These are phyloP conservation scores for Gallinago media DNA, from an alignment of 2,113 vertebrate genomes.

Conservation along the genomic window DNA sequence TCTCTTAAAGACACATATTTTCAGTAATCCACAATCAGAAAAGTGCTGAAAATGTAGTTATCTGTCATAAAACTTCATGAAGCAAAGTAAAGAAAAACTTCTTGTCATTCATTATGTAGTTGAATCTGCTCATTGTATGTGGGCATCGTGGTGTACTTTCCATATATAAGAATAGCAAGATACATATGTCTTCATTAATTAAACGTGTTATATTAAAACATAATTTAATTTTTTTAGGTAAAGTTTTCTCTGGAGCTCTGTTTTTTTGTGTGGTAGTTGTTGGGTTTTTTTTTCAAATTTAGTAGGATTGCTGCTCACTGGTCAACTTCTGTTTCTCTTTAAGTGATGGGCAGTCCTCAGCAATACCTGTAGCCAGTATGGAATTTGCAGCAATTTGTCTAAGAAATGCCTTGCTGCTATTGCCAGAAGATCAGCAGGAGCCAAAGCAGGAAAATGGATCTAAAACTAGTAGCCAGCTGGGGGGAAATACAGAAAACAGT, in stretches of 20 bases:
- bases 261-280: not conserved
- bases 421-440: conserved; percentile 90
- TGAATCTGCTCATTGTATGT: not conserved
- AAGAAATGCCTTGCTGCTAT: conserved; percentile 91
- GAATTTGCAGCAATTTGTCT: conserved; percentile 98
- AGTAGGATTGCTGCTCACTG: not conserved
- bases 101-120: not conserved
- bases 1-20: not conserved
- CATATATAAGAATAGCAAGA: not conserved
- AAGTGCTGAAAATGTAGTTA: not conserved
- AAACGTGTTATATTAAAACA: not conserved
- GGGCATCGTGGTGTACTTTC: not conserved
- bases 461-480: conserved; percentile 86
- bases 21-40: not conserved
- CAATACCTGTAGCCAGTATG: conserved; percentile 98
- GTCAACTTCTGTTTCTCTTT: conserved; percentile 32
- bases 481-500: conserved; percentile 85
- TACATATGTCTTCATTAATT: not conserved
- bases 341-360: conserved; percentile 96
- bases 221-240: not conserved
- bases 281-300: not conserved
- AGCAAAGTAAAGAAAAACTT: not conserved
- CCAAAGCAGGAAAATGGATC: conserved; percentile 88
- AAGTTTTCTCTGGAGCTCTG: not conserved
- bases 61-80: not conserved